These are phyloP conservation scores for Pelagia noctiluca DNA, from an alignment of 30 jellyfish, hydroid and myxozoan species.

Conservation along the genomic window DNA sequence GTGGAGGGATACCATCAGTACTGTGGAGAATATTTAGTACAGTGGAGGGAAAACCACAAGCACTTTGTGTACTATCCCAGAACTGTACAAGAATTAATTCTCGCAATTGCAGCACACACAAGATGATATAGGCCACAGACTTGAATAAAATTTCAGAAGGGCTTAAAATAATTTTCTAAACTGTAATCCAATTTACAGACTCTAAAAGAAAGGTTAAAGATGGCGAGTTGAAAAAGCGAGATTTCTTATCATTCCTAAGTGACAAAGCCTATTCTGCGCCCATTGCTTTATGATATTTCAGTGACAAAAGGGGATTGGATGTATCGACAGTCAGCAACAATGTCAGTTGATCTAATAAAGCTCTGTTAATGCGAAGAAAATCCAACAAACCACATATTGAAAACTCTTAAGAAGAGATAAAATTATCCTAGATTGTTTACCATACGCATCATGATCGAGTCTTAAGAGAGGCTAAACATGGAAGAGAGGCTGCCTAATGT, in stretches of 20 bases:
- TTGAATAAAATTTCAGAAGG: not conserved
- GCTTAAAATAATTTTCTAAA: not conserved
- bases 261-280: not conserved
- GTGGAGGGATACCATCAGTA: too few relatives aligned
- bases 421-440: too few relatives aligned
- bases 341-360: conserved; percentile 21
- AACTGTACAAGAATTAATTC: too few relatives aligned
- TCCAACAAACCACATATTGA: conserved; percentile 16
- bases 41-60: too few relatives aligned
- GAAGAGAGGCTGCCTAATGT: too few relatives aligned
- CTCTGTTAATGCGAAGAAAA: conserved; percentile 31
- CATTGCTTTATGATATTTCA: not conserved
- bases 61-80: too few relatives aligned
- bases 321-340: conserved; percentile 12
- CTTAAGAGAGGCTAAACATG: too few relatives aligned
- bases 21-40: too few relatives aligned
- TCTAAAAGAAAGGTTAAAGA: not conserved
- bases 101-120: too few relatives aligned
- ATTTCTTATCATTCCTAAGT: not conserved
- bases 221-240: not conserved
- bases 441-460: too few relatives aligned
- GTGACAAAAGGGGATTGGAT: not conserved
- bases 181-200: not conserved
- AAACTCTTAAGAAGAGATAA: not conserved
- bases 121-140: not conserved